Percentiles rank a stretch among this genome's conserved stretches.
Conservation (phyloP, 2,113 vertebrate species). For the Ictidomys tridecemlineatus region DNA sequence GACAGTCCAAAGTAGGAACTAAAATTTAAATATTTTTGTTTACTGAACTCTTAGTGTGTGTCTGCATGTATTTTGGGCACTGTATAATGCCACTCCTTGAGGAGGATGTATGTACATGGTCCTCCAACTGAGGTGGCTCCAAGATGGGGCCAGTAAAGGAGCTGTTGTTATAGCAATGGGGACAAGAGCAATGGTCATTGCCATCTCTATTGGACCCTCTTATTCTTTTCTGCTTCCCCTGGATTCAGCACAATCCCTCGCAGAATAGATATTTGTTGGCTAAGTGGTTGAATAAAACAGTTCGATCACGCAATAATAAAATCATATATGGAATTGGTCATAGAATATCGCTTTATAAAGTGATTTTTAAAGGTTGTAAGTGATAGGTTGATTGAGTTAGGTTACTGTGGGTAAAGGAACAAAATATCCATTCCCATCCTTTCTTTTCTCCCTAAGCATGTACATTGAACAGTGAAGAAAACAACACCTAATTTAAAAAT, state of each 20-base stretch:
- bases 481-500: slow-evolving; percentile 53
- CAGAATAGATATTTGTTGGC: slow-evolving; percentile 25
- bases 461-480: slow-evolving; percentile 46
- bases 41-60: background rate
- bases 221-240: background rate
- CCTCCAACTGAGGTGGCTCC: background rate
- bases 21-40: slow-evolving; percentile 32
- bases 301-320: background rate
- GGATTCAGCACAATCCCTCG: background rate
- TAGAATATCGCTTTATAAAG: background rate
- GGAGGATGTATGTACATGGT: background rate
- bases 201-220: background rate
- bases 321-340: background rate
- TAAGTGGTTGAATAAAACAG: background rate
- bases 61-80: background rate
- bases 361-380: slow-evolving; percentile 45
- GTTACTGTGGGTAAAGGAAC: background rate
- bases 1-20: background rate
- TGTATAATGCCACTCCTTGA: background rate
- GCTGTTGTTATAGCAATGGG: background rate
- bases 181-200: background rate
- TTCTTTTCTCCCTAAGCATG: slow-evolving; percentile 24
- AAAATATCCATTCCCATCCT: slow-evolving; percentile 10
- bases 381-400: background rate
- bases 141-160: rapidly evolving